These are phyloP conservation scores for Oreochromis tanganicae DNA, from an alignment of 2,113 vertebrate species.

Conservation along the genomic window DNA sequence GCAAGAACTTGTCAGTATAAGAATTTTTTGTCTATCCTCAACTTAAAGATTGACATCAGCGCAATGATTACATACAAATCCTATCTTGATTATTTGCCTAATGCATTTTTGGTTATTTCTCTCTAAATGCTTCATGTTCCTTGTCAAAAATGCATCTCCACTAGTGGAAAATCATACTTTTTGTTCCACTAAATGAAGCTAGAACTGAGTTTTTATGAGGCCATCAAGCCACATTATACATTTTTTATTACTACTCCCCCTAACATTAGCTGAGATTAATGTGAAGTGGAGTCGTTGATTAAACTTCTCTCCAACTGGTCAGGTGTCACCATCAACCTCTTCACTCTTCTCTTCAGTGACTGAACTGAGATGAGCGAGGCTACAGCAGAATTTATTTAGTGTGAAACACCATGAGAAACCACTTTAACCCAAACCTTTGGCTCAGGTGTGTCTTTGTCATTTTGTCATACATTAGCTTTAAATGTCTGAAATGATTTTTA, in stretches of 20 bases:
- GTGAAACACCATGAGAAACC: neutral
- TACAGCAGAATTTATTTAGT: neutral
- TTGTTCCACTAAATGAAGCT: conserved; percentile 8
- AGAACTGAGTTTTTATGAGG: neutral
- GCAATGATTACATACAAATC: neutral
- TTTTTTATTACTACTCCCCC: conserved; percentile 20
- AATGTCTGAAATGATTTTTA: neutral
- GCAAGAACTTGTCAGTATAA: neutral
- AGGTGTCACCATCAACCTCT: conserved; percentile 1
- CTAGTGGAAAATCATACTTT: neutral
- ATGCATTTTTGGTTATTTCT: neutral
- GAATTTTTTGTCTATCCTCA: neutral
- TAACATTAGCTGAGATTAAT: conserved; percentile 28
- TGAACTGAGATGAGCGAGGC: neutral
- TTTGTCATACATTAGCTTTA: neutral
- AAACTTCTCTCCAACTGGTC: conserved; percentile 15
- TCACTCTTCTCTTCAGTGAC: neutral
- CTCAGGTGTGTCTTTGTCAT: neutral
- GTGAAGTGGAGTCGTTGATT: conserved; percentile 18
- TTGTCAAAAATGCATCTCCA: conserved; percentile 31
- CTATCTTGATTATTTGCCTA: neutral
- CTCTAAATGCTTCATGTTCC: neutral
- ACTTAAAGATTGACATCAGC: conserved; percentile 4
- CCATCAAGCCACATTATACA: neutral
- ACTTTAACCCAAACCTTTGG: neutral